Base-by-base conservation (phyloP, 2,113 vertebrate species). In the Protobothrops mucrosquamatus region DNA sequence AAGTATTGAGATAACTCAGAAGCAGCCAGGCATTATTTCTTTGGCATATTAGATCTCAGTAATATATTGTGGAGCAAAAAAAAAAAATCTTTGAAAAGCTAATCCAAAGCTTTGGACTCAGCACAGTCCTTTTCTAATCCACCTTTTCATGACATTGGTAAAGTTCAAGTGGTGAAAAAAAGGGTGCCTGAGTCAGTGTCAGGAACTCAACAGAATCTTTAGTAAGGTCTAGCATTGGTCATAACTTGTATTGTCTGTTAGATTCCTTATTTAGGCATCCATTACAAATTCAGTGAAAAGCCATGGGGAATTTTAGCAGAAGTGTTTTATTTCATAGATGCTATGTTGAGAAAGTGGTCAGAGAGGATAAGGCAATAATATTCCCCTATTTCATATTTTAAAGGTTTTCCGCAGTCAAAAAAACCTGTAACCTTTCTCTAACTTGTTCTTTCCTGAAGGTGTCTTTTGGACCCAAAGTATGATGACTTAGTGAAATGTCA, bases 401-500 rank as follows among this genome's bases (percentile, higher is more conserved):
- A 64, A 87, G 51, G n/a, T 34, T 88, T 85, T 85, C 34, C 2
- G 26, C 20, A n/a, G 39, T 89, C 39, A 85, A 54, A 56, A 46
- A 46, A 92, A 6, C 14, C 23, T 89, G 39, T 85, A 92, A 85
- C 88, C 34, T 92, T 92, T 85, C 64, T 11, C 39, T 85, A 89
- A 85, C 39, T 92, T 92, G 48, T 64, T 52, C n/a, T 86, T 86
- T 52, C 57, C 64, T 81, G 64, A 81, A 89, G 87, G 39, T 89
- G 56, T 92, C 88, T 85, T 24, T 85, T 92, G 64, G 87, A 59
- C 92, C 26, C 57, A 52, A 92, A 34, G n/a, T 92, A 74, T 46
- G 64, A 85, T 89, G 87, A 85, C 52, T 81, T 81, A 89, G 26
- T 43, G 89, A 92, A 92, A 85, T 89, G 88, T 51, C 54, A 89